Evolutionary conservation across 2,797 vertebrate genomes (phyloP), one percentile per base, ranked within the genome.

Genomic region (Lutjanus campechanus): DNA sequence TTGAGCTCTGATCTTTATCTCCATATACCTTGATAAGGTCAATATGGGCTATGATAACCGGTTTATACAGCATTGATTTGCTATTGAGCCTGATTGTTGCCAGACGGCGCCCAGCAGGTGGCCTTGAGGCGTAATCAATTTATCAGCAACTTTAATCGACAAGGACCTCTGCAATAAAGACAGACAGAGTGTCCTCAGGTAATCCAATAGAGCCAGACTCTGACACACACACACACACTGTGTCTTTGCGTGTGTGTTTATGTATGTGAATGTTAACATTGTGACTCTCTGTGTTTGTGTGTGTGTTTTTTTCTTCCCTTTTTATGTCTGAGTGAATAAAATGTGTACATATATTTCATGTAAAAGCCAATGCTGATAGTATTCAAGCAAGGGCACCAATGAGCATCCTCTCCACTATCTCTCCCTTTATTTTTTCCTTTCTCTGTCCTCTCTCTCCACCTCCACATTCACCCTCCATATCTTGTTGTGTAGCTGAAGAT

Each of bases 81-180:
- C 88, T 87, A 93, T 92, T 83, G 91, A 87, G 85, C 59, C 82
- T 82, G 87, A 90, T 91, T 84, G 89, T 91, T 89, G 86, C 92
- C 91, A 94, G 93, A 93, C 89, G 87, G 93, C 87, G 86, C 85
- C 89, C 89, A 89, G 89, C 92, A 93, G 93, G 91, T 92, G 91
- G 91, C 92, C 90, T 92, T 79, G 83, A 90, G 92, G 87, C 85
- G 69, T 92, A 92, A 94, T 95, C 91, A 90, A 93, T 94, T 93
- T 92, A 94, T 95, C 93, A 89, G 88, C 86, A 87, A 87, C 85
- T 92, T 92, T 87, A 95, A 95, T 93, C 88, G 91, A 93, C 92
- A 90, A 90, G 91, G 92, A 92, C 89, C 88, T 89, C 86, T 88
- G 86, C 91, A 90, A 90, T 93, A 92, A 91, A 92, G 90, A 90